Evolutionary conservation across 2,797 vertebrate species (phyloP), one percentile per base, ranked within the genome.

Genomic region (Epinephelus malabaricus): DNA sequence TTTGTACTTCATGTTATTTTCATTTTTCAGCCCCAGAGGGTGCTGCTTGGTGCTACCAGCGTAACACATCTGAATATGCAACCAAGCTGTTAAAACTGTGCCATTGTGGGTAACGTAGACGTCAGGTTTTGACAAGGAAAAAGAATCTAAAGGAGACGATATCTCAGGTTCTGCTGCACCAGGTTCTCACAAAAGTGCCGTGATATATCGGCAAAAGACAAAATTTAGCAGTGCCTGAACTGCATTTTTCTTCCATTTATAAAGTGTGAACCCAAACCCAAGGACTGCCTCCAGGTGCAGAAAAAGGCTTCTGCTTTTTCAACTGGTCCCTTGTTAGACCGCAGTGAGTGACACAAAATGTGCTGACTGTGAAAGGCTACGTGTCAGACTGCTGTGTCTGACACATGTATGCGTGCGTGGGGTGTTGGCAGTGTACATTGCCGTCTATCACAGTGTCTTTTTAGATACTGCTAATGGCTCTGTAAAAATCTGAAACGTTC

Each of bases 371-470:
- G 38, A 56, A 66, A 66, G 14, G 25, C 56, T 71, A 38, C 2
- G 27, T 67, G 64, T 76, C 78, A 81, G 60, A 10, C 43, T 45
- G 12, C 12, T 47, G 12, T 45, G 51, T 68, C 56, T 81, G 61
- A 76, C 55, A 27, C 15, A 7, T 51, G 14, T 5, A 3, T 62
- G 12, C 65, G 38, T 8, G 30, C 27, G 50, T 7, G 21, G 4
- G 6, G 50, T 9, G 38, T 50, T 40, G 38, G 18, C 30, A 34
- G 5, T 0, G 1, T 50, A 1, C 17, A 23, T 34, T 8, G 43
- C 30, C 58, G 51, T 74, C 74, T 54, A 14, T 53, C 6, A 17
- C 60, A 27, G 2, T 34, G 8, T 67, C 25, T 25, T 71, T 71
- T 82, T 58, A 60, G 4, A 75, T 64, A 34, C 27, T 34, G 34